Evolutionary conservation across 2,888 invertebrate genomes (phyloP).

Genomic region (Apamea epomidion): DNA sequence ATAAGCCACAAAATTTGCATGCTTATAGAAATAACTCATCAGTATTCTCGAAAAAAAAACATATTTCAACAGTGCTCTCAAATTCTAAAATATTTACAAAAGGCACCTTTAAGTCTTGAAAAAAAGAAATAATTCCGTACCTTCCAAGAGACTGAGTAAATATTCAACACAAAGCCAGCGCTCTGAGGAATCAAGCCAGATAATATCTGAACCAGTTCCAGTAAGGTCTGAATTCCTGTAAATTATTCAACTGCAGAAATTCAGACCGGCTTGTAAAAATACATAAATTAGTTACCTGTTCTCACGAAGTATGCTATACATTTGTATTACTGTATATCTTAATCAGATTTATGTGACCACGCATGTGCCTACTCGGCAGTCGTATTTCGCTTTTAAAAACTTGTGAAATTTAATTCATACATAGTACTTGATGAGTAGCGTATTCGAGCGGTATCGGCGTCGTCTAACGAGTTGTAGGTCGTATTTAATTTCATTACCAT

Average conservation of each 20-base stretch:
- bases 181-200: constrained; percentile 52
- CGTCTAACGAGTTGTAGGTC: neutral
- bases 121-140: constrained; percentile 12
- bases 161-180: constrained; percentile 52
- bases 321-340: constrained; percentile 36
- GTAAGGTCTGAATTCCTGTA: constrained; percentile 58
- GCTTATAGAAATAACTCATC: neutral
- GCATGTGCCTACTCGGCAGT: neutral
- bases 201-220: constrained; percentile 62
- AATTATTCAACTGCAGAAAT: constrained; percentile 55
- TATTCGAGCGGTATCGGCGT: neutral
- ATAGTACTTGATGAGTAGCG: neutral
- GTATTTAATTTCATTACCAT: neutral
- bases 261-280: constrained; percentile 50
- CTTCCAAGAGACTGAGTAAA: constrained; percentile 36
- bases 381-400: neutral
- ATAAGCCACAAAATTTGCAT: neutral
- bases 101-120: neutral
- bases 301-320: constrained; percentile 20
- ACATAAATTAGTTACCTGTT: constrained; percentile 46
- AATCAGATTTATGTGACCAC: neutral
- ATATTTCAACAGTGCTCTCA: neutral
- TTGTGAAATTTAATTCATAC: neutral
- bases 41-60: neutral
- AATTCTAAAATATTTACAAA: neutral